These are phyloP conservation scores for Anoplopoma fimbria DNA, from an alignment of 2,113 vertebrate genomes.

Conservation along the genomic window DNA sequence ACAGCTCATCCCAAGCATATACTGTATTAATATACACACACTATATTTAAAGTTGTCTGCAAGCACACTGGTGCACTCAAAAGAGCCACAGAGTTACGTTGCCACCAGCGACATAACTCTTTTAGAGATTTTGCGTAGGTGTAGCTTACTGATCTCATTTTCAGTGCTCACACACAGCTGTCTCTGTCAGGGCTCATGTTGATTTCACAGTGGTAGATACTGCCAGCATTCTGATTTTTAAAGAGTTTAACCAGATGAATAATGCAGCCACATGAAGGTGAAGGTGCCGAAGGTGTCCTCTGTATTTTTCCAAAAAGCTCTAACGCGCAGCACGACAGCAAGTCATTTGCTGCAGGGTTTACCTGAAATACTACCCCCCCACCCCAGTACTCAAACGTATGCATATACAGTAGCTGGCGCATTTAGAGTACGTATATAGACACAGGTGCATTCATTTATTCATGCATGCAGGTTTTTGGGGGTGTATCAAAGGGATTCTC, in stretches of 20 bases:
- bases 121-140: conserved; percentile 33
- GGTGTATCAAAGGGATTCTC: conserved; percentile 50
- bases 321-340: conserved; percentile 24
- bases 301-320: conserved; percentile 9
- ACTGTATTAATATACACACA: background rate
- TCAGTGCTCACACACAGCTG: conserved; percentile 27
- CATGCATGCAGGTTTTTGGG: conserved; percentile 53
- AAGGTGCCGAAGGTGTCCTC: conserved; percentile 28
- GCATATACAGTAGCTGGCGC: background rate
- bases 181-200: conserved; percentile 21
- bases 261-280: conserved; percentile 45
- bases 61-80: conserved; percentile 5
- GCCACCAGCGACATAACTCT: background rate
- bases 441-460: conserved; percentile 37
- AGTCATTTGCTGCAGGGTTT: background rate
- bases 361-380: background rate
- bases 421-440: conserved; percentile 32
- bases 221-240: conserved; percentile 35
- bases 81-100: background rate
- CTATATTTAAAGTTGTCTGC: conserved; percentile 20
- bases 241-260: conserved; percentile 65
- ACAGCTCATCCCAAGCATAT: background rate
- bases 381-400: background rate
- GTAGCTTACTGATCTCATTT: conserved; percentile 64
- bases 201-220: conserved; percentile 44